Conservation (phyloP, 1,140 invertebrate genomes). For the Heliconius nattereri region DNA sequence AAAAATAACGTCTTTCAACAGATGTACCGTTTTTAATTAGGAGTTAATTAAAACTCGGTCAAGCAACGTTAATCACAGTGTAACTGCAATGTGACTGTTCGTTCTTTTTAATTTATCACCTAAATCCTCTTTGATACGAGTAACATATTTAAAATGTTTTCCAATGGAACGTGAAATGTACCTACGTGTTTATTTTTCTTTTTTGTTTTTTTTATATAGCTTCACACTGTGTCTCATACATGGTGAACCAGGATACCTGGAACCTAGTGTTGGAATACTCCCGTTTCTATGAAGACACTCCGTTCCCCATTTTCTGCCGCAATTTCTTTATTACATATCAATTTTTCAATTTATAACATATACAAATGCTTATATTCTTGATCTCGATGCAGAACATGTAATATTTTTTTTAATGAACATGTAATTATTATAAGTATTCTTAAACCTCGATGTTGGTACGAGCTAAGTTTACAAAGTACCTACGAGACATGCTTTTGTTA, state of each 20-base stretch:
- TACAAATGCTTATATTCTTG: background rate
- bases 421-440: background rate
- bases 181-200: no score
- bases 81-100: constrained; percentile 1
- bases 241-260: no score
- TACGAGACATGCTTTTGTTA: background rate
- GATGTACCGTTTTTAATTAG: constrained; percentile 25
- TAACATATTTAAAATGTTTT: background rate
- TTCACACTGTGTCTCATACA: background rate
- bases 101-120: background rate
- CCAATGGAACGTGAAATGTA: background rate
- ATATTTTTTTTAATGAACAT: background rate
- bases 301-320: no score
- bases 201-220: background rate
- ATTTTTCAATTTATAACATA: background rate
- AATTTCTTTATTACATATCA: background rate
- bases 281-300: no score
- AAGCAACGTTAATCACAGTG: constrained; percentile 22
- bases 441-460: no score
- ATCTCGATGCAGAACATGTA: no score
- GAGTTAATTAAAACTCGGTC: constrained; percentile 24
- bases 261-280: no score
- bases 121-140: background rate
- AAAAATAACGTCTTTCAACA: constrained; percentile 13
- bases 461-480: no score